phyloP scores from a whole-genome alignment of 2,888 invertebrate species.

The Synergus itoensis region DNA sequence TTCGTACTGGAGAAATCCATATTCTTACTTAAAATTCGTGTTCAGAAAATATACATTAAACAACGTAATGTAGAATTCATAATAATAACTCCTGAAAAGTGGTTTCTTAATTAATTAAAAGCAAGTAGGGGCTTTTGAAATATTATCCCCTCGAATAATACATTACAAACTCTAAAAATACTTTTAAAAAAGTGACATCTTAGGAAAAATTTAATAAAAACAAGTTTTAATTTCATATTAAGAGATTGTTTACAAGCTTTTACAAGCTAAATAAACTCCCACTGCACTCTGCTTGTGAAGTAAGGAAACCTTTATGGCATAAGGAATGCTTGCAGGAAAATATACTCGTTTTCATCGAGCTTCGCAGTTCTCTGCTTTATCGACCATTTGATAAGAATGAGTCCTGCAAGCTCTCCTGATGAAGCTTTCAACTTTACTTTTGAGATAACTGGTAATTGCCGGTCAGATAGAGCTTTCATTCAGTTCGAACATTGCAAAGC shows the following conservation, averaged over 20 bases:
- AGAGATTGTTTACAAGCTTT: background rate
- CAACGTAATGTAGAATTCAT: no score
- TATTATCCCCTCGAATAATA: no score
- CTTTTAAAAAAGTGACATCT: no score
- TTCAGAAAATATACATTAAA: no score
- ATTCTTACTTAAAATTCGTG: no score
- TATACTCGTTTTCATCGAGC: background rate
- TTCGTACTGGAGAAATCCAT: no score
- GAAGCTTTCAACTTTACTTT: slow-evolving; percentile 4
- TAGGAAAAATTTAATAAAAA: background rate
- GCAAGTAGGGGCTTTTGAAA: no score
- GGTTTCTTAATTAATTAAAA: no score
- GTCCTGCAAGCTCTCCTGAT: background rate
- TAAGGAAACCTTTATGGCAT: background rate
- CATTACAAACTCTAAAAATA: no score
- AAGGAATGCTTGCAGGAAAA: background rate
- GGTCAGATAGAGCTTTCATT: slow-evolving; percentile 10
- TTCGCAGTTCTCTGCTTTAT: slow-evolving; percentile 5
- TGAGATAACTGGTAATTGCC: background rate
- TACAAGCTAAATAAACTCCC: background rate
- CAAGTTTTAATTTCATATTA: background rate
- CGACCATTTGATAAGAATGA: background rate
- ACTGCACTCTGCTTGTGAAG: background rate
- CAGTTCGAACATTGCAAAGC: background rate
- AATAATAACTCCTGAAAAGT: no score